phyloP scores from a whole-genome alignment of 2,113 vertebrate genomes.

The Eira barbara region DNA sequence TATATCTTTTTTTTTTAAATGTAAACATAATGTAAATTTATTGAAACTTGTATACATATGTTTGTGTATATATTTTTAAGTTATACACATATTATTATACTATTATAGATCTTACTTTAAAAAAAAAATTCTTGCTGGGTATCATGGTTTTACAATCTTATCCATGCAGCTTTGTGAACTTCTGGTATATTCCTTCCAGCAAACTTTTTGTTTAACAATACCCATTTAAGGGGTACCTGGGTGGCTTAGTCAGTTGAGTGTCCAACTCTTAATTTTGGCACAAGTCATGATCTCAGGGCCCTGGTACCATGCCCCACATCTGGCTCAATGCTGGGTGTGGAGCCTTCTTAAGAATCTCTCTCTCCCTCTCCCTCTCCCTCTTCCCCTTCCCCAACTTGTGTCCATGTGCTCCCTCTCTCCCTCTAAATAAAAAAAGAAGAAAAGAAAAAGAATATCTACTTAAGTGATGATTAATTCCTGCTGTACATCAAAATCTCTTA shows the following conservation, averaged over 20 bases:
- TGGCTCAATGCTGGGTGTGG: not conserved
- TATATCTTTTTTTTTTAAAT: not conserved
- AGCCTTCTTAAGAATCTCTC: not conserved
- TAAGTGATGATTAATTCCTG: not conserved
- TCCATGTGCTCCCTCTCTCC: too few species aligned
- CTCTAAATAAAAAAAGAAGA: too few species aligned
- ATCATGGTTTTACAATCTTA: not conserved
- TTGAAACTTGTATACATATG: not conserved
- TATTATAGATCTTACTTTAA: not conserved
- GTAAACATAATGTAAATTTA: not conserved
- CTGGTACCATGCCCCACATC: not conserved
- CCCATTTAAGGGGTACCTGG: not conserved
- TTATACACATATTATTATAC: not conserved
- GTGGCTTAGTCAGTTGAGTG: not conserved
- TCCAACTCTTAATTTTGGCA: not conserved
- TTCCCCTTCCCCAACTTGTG: not conserved
- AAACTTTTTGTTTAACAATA: not conserved
- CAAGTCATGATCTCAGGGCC: not conserved
- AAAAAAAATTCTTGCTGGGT: not conserved
- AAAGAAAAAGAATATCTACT: not conserved
- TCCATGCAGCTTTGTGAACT: not conserved
- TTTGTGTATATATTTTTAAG: conserved; percentile 9
- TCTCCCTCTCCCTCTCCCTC: not conserved
- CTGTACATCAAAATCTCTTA: not conserved
- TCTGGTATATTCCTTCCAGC: not conserved